These are phyloP conservation scores for Choristoneura rosaceana DNA, from an alignment of 2,888 invertebrate genomes.

Conservation along the genomic window DNA sequence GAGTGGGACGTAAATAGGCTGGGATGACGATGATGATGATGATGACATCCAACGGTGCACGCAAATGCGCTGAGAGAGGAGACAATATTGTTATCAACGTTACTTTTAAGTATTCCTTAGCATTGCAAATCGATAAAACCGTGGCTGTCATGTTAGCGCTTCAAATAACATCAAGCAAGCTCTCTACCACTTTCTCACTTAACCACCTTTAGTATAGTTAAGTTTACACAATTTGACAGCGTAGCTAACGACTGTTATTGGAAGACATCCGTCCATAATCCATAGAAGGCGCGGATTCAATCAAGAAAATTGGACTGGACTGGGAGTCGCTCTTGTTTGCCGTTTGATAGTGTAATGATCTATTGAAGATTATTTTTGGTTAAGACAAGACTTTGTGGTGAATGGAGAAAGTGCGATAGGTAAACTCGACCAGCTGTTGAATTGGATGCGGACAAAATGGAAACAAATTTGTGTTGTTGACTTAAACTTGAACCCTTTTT, in stretches of 20 bases:
- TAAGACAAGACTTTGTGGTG: conserved; percentile 1
- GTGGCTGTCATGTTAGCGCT: too few species aligned
- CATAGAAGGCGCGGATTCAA: conserved; percentile 29
- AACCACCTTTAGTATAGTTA: background rate
- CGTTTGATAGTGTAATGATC: background rate
- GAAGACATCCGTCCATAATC: conserved; percentile 28
- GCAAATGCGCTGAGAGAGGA: too few species aligned
- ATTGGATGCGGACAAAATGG: background rate
- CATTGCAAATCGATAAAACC: too few species aligned
- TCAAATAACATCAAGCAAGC: background rate
- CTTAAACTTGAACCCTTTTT: too few species aligned
- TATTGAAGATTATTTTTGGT: background rate
- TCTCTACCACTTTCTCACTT: background rate
- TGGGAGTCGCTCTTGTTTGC: conserved; percentile 11
- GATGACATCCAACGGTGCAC: too few species aligned
- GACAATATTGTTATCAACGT: too few species aligned
- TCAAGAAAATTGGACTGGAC: conserved; percentile 25
- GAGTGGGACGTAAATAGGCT: too few species aligned
- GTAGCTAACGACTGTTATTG: conserved; percentile 24
- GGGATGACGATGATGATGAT: too few species aligned
- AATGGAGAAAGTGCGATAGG: background rate
- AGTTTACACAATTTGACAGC: conserved; percentile 19
- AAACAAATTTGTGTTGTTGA: background rate
- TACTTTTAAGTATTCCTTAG: too few species aligned
- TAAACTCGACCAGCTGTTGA: background rate